Base-by-base conservation (phyloP, 2,797 vertebrate genomes). In the Gallinago solitaria region DNA sequence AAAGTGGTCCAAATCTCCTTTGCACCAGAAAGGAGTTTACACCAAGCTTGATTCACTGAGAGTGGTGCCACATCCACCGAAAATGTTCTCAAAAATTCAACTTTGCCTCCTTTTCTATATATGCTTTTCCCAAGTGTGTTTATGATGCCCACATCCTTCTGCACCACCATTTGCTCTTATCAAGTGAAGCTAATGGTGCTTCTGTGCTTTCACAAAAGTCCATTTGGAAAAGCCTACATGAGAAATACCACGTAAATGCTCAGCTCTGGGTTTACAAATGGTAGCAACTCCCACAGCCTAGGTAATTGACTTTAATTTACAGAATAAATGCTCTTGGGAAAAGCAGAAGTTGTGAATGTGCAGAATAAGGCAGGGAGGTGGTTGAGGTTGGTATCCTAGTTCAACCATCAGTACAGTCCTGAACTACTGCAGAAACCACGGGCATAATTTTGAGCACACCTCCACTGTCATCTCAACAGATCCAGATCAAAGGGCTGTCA, bases 171-270 rank as follows among this genome's bases (percentile, higher is more conserved):
- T 77, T 43, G 17, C 13, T 85, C 33, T 69, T 61, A 69, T 11
- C 18, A 65, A 59, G 20, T 12, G 33, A 93, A 73, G n/a, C 12
- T 80, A 45, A 37, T 6, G 3, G n/a, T 51, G 15, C 6, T 78
- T 59, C 28, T 43, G 60, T 51, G 39, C 12, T 43, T 84, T 76
- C 39, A 24, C 24, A 16, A 24, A 88, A 54, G 30, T 41, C n/a
- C 9, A 6, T 81, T 51, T 61, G 47, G 65, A 68, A 78, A 86
- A 88, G 8, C 3, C 47, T 75, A 0, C 0, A 0, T 75, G 73
- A 63, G 65, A 61, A 91, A 17, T 28, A 35, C 6, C 37, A 78
- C 12, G 9, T 60, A 74, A 83, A 60, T 16, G 5, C 18, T 80
- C 45, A 54, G 27, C 35, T 82, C 23, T 30, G n/a, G 12, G 27